phyloP scores from a whole-genome alignment of 2,888 invertebrate genomes.

The Dusona sp. region DNA sequence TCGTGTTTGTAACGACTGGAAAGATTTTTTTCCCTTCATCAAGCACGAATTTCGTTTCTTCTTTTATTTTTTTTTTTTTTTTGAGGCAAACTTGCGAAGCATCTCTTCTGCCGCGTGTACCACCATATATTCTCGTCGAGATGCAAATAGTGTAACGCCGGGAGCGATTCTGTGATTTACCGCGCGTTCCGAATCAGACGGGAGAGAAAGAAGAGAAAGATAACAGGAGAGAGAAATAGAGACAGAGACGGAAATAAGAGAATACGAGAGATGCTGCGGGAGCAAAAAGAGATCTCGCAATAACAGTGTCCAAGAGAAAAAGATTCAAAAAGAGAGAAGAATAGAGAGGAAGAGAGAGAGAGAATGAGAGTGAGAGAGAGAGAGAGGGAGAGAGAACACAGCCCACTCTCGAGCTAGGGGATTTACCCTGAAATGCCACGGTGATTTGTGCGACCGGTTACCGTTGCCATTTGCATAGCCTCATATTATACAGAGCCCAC shows the following conservation, averaged over 20 bases:
- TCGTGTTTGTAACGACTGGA: neutral
- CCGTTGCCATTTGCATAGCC: slow-evolving; percentile 77
- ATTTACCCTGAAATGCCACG: slow-evolving; percentile 75
- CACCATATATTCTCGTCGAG: slow-evolving; percentile 60
- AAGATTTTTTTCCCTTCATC: neutral
- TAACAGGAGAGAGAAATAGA: slow-evolving; percentile 24
- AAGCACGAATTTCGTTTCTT: neutral
- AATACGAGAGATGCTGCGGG: slow-evolving; percentile 53
- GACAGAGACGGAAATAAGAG: slow-evolving; percentile 27
- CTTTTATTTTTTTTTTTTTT: neutral
- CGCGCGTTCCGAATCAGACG: slow-evolving; percentile 71
- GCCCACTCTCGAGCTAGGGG: slow-evolving; percentile 70
- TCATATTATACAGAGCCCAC: slow-evolving; percentile 64
- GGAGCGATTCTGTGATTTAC: slow-evolving; percentile 80
- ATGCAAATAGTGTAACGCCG: slow-evolving; percentile 80
- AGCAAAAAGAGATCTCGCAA: slow-evolving; percentile 33
- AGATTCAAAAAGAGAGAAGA: slow-evolving; percentile 4
- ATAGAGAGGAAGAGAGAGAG: slow-evolving; percentile 42
- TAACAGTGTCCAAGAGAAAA: slow-evolving; percentile 32
- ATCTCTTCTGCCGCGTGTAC: slow-evolving; percentile 1
- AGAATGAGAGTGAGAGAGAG: slow-evolving; percentile 51
- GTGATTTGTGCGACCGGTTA: slow-evolving; percentile 79
- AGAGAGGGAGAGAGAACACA: slow-evolving; percentile 50
- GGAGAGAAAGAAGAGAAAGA: slow-evolving; percentile 46
- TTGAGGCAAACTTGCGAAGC: neutral